Evolutionary conservation across 2,888 invertebrate genomes (phyloP).

Genomic region (Ariolimax columbianus): DNA sequence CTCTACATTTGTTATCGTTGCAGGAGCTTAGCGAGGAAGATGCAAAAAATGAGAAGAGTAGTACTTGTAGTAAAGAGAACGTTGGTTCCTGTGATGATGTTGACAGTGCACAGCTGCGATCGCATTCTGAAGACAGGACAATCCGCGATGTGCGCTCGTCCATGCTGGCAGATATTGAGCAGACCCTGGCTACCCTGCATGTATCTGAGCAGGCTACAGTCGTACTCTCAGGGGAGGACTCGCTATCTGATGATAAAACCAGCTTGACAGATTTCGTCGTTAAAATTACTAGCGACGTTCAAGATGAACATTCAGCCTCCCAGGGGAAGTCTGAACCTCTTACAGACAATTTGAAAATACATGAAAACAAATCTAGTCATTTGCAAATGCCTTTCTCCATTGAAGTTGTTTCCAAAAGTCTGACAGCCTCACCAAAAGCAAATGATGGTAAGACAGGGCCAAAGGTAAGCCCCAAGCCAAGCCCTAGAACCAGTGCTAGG

Average conservation of each 20-base stretch:
- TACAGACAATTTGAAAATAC: neutral
- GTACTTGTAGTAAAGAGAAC: neutral
- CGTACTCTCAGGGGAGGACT: neutral
- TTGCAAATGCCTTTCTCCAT: neutral
- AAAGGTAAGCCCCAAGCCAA: constrained; percentile 48
- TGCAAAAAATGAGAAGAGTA: neutral
- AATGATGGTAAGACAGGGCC: constrained; percentile 23
- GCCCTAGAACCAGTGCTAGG: constrained; percentile 19
- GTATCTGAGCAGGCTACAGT: neutral
- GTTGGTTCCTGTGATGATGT: neutral
- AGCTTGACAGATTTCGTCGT: neutral
- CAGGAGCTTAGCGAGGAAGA: constrained; percentile 42
- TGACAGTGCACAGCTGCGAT: constrained; percentile 3
- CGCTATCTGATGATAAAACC: neutral
- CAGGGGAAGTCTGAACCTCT: neutral
- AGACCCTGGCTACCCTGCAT: constrained; percentile 50
- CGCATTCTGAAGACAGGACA: neutral
- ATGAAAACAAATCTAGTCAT: neutral
- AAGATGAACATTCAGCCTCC: neutral
- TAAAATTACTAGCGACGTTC: neutral
- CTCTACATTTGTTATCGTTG: no score
- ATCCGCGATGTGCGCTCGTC: constrained; percentile 45
- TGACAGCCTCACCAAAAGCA: neutral
- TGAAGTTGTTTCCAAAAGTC: neutral
- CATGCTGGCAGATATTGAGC: constrained; percentile 55